These are phyloP conservation scores for Anguilla rostrata DNA, from an alignment of 2,113 vertebrate genomes.

Conservation along the genomic window DNA sequence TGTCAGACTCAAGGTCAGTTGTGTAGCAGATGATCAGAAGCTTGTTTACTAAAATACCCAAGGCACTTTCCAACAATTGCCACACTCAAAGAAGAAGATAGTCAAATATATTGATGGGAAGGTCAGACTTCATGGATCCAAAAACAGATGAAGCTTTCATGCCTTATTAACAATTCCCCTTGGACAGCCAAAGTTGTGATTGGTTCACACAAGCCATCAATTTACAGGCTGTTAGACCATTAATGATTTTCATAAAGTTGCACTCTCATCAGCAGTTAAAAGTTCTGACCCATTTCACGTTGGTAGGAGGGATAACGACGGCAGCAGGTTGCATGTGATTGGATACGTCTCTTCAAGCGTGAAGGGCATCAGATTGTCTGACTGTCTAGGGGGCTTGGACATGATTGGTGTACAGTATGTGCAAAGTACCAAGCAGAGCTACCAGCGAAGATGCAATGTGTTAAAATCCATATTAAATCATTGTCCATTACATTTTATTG, in stretches of 20 bases:
- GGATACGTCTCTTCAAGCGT: too few relatives aligned
- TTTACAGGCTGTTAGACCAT: neutral
- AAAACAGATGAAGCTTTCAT: neutral
- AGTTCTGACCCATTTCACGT: neutral
- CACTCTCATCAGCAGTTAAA: neutral
- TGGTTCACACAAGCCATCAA: neutral
- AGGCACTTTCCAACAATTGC: neutral
- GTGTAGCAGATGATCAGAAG: neutral
- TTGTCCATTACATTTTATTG: too few relatives aligned
- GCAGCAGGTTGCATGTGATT: too few relatives aligned
- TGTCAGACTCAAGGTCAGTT: neutral
- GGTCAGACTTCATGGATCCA: too few relatives aligned
- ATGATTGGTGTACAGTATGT: too few relatives aligned
- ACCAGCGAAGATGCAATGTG: too few relatives aligned
- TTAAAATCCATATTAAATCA: too few relatives aligned
- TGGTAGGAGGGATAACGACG: neutral
- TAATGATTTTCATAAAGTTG: neutral
- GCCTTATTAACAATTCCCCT: neutral
- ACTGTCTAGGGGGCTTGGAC: too few relatives aligned
- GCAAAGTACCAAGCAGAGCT: too few relatives aligned
- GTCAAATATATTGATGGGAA: constrained; percentile 3
- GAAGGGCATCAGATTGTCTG: too few relatives aligned
- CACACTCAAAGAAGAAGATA: neutral
- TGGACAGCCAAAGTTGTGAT: neutral
- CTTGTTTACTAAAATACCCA: neutral